phyloP scores from a whole-genome alignment of 2,888 invertebrate species.

The Branchipolynoe longqiensis region DNA sequence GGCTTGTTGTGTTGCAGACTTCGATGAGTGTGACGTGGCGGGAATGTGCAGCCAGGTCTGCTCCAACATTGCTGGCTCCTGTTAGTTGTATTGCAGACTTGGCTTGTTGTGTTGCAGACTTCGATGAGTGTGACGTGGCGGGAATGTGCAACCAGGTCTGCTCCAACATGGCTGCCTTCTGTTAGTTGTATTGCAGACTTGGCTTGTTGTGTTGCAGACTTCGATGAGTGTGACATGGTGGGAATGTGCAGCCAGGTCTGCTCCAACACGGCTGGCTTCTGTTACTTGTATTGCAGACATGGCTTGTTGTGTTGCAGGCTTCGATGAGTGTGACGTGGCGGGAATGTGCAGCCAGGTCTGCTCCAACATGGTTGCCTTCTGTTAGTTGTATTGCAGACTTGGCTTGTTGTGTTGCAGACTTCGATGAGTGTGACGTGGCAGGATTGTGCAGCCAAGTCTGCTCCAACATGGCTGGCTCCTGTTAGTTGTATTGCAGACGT shows the following conservation, averaged over 20 bases:
- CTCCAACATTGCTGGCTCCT: conserved; percentile 91
- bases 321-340: conserved; percentile 89
- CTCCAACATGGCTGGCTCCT: conserved; percentile 91
- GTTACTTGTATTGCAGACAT: conserved; percentile 90
- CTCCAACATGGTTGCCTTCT: conserved; percentile 91
- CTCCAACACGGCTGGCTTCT: conserved; percentile 91
- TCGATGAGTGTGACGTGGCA: conserved; percentile 89
- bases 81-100: conserved; percentile 90
- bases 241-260: conserved; percentile 95
- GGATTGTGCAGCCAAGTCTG: conserved; percentile 95
- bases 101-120: conserved; percentile 87
- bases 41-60: conserved; percentile 95
- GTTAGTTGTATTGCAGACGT: conserved; percentile 90
- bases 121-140: conserved; percentile 89
- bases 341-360: conserved; percentile 95
- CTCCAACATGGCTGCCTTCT: conserved; percentile 91
- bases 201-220: conserved; percentile 87
- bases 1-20: conserved; percentile 87
- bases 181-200: conserved; percentile 90
- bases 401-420: conserved; percentile 87
- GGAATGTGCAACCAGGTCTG: conserved; percentile 95
- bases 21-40: conserved; percentile 89
- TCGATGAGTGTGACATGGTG: conserved; percentile 89
- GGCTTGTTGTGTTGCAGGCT: conserved; percentile 87
- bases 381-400: conserved; percentile 90